phyloP scores from a whole-genome alignment of 1,140 invertebrate species.

The Zaprionus ornatus region DNA sequence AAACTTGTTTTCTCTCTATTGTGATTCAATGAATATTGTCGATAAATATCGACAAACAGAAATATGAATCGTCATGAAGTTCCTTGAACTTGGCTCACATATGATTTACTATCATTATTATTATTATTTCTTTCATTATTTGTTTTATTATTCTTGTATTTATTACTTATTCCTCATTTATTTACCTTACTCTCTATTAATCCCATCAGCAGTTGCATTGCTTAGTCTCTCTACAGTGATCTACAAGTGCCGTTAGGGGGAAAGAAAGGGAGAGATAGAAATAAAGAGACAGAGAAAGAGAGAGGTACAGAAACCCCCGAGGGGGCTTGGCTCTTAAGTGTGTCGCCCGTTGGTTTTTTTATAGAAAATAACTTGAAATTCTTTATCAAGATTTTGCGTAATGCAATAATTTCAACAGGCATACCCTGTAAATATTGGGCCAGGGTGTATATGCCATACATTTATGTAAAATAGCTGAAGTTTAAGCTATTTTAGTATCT shows the following conservation, averaged over 20 bases:
- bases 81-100: constrained; percentile 46
- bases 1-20: constrained; percentile 65
- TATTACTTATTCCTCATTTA: background rate
- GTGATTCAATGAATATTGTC: background rate
- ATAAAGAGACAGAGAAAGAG: background rate
- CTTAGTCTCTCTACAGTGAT: constrained; percentile 2
- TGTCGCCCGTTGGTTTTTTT: constrained; percentile 35
- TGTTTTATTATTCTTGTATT: background rate
- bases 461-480: no score
- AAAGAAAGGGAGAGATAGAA: background rate
- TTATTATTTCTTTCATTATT: background rate
- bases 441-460: background rate
- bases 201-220: constrained; percentile 10
- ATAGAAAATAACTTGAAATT: constrained; percentile 41
- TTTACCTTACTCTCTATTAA: background rate
- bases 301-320: background rate
- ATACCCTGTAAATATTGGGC: background rate
- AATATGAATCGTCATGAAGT: constrained; percentile 11
- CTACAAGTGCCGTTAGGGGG: constrained; percentile 52
- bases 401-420: constrained; percentile 42
- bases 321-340: constrained; percentile 45
- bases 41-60: constrained; percentile 23
- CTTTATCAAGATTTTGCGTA: constrained; percentile 54
- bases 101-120: background rate
- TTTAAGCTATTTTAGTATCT: no score